Percentiles rank a stretch among this genome's conserved stretches.
Evolutionary conservation across 2,888 invertebrate species (phyloP).

Genomic region (Xanthia icteritia): DNA sequence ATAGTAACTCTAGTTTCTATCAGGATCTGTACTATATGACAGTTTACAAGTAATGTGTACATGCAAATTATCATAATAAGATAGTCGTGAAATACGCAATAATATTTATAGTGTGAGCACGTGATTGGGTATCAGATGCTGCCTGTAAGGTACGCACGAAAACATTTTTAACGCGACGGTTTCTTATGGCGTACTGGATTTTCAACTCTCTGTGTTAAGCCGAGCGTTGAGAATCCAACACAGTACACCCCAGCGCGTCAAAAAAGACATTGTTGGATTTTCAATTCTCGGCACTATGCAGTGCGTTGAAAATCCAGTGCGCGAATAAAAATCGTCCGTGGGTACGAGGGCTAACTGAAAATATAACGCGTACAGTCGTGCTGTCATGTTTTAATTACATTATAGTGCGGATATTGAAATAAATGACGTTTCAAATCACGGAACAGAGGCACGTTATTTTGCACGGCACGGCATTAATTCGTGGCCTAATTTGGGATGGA

Average conservation of each 20-base stretch:
- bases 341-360: slow-evolving; percentile 1
- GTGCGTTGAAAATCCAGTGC: too few species aligned
- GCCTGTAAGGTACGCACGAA: not conserved
- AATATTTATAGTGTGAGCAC: slow-evolving; percentile 16
- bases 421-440: slow-evolving; percentile 7
- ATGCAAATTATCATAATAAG: slow-evolving; percentile 55
- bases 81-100: slow-evolving; percentile 43
- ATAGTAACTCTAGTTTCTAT: slow-evolving; percentile 1
- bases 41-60: slow-evolving; percentile 13
- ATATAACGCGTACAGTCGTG: not conserved
- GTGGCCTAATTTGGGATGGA: not conserved
- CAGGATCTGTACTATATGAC: not conserved
- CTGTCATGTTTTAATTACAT: not conserved
- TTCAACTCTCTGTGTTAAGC: too few species aligned
- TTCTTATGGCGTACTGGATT: too few species aligned
- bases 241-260: too few species aligned
- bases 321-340: too few species aligned
- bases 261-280: too few species aligned
- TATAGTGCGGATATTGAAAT: not conserved
- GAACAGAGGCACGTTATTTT: not conserved
- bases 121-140: slow-evolving; percentile 7
- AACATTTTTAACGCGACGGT: too few species aligned
- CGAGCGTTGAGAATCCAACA: too few species aligned
- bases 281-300: too few species aligned
- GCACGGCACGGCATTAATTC: not conserved